These are phyloP conservation scores for Crotalus helleri DNA, from an alignment of 2,113 vertebrate genomes.

Conservation along the genomic window DNA sequence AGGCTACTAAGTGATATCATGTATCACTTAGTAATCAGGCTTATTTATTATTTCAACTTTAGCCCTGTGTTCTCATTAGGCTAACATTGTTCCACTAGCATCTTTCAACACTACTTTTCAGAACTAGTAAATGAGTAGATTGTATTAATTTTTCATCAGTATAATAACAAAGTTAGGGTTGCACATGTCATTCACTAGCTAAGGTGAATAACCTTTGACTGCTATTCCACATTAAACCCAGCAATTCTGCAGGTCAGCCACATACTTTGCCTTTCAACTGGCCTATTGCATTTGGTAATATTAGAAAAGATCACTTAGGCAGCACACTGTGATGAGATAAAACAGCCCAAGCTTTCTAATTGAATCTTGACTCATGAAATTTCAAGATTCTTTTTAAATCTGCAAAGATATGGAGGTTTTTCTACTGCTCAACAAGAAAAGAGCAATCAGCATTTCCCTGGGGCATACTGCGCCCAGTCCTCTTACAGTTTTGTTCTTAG, in stretches of 20 bases:
- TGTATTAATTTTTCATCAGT: not conserved
- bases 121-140: not conserved
- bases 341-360: not conserved
- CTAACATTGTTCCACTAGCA: not conserved
- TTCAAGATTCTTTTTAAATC: not conserved
- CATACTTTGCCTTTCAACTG: fast-evolving
- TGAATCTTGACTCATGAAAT: not conserved
- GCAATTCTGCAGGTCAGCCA: not conserved
- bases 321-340: not conserved
- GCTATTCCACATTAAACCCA: not conserved
- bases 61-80: not conserved
- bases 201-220: not conserved
- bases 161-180: not conserved
- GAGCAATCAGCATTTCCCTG: not conserved
- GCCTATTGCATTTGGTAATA: not conserved
- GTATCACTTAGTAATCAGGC: not conserved
- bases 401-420: not conserved
- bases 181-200: not conserved
- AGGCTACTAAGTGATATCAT: not conserved
- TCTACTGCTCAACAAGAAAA: not conserved
- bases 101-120: not conserved
- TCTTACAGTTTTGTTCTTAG: not conserved
- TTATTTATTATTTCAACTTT: not conserved
- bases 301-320: not conserved
- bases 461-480: not conserved